Evolutionary conservation across 2,797 vertebrate species (phyloP), one percentile per base, ranked within the genome.

Genomic region (Enteromius paludinosus): DNA sequence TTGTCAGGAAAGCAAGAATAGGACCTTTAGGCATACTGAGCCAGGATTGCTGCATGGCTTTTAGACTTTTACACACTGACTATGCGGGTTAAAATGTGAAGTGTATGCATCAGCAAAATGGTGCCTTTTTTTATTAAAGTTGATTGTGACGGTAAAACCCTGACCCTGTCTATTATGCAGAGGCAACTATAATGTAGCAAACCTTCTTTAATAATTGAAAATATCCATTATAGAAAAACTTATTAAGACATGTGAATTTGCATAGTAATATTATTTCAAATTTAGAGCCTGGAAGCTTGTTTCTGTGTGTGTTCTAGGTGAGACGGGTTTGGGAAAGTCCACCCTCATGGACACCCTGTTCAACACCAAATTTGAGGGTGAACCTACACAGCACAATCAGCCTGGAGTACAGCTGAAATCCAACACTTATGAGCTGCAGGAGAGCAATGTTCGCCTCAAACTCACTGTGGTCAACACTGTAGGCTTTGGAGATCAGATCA

Each of bases 301-400:
- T 28, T 72, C n/a, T 86, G 6, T 62, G 14, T 87, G 73, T 87
- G 7, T 77, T 69, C 45, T 73, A 99, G 98, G 98, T 20, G 98
- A 99, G 93, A 99, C 98, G 0, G 98, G 98, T 66, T 95, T 99
- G 87, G 98, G 98, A 52, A 99, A 99, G 90, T 99, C 98, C 77
- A 99, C 97, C 14, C 94, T 99, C 74, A 98, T 99, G 97, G 98
- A 99, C 90, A 99, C 98, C 0, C 92, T 99, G 91, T 99, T 99
- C 93, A 99, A 99, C 91, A 99, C 98, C 90, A 99, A 97, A 92
- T 98, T 99, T 78, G 97, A 99, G 91, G 96, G 96, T 2, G 97
- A 99, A 69, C 96, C 97, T 56, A 96, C 96, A 1, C 96, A 96
- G 89, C 98, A 99, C 92, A 97, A 95, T 47, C 97, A 98, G 90